Conservation (phyloP, 2,888 invertebrate species). For the Diarsia mendica region DNA sequence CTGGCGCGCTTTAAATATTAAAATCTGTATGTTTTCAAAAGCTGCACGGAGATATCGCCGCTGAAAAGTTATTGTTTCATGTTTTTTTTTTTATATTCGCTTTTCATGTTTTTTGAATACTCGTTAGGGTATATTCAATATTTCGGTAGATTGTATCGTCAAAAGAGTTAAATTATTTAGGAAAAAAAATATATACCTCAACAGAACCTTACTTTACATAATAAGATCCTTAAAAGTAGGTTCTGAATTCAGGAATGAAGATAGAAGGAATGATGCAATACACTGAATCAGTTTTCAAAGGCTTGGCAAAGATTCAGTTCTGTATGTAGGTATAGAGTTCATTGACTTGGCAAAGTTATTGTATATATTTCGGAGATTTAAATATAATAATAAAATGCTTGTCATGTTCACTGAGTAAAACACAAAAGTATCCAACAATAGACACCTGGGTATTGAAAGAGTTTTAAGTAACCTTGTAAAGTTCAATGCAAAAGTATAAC, state of each 20-base stretch:
- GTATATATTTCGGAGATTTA: background rate
- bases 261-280: slow-evolving; percentile 29
- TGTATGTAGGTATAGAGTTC: slow-evolving; percentile 18
- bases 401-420: background rate
- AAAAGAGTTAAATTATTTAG: background rate
- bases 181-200: background rate
- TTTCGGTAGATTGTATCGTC: background rate
- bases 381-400: background rate
- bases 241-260: background rate
- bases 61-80: slow-evolving; percentile 32
- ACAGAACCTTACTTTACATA: background rate
- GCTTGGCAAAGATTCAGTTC: slow-evolving; percentile 22
- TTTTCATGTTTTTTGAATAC: slow-evolving; percentile 11
- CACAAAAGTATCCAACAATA: background rate
- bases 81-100: slow-evolving; percentile 9
- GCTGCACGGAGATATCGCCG: slow-evolving; percentile 38
- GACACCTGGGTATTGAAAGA: background rate
- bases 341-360: slow-evolving; percentile 18
- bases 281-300: slow-evolving; percentile 8
- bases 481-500: background rate
- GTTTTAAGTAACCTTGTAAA: background rate
- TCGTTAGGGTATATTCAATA: background rate
- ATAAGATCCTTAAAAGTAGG: background rate
- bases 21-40: slow-evolving; percentile 47
- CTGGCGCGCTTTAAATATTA: slow-evolving; percentile 7